A percentile compares a stretch with the other conserved stretches of the same genome.
Conservation (phyloP, 2,888 invertebrate species). For the Tenthredo scrophulariae region DNA sequence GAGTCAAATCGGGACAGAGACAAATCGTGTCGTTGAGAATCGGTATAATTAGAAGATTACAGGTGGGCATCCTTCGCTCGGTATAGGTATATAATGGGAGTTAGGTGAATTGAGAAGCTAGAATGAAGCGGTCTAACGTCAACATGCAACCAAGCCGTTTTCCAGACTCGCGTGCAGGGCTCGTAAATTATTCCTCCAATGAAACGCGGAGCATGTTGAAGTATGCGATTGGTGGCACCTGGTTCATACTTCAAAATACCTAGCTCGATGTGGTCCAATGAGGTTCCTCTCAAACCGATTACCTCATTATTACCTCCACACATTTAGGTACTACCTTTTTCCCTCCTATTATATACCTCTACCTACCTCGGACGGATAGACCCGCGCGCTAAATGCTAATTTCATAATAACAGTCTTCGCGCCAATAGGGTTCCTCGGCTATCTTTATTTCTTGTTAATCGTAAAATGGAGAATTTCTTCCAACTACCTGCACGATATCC, state of each 20-base stretch:
- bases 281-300: conserved; percentile 73
- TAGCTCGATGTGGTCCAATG: conserved; percentile 67
- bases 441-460: conserved; percentile 60
- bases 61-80: conserved; percentile 3
- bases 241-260: conserved; percentile 54
- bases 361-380: conserved; percentile 24
- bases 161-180: conserved; percentile 44
- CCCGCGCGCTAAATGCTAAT: conserved; percentile 72
- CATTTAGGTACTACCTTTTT: not conserved
- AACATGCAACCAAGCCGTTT: conserved; percentile 49
- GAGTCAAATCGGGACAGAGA: conserved; percentile 36
- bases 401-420: conserved; percentile 77
- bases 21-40: conserved; percentile 28
- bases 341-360: conserved; percentile 32
- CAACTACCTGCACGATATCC: not conserved
- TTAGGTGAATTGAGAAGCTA: conserved; percentile 3
- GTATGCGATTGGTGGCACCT: conserved; percentile 69
- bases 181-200: conserved; percentile 69
- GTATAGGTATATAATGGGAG: conserved; percentile 17
- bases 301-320: conserved; percentile 61
- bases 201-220: conserved; percentile 66
- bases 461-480: conserved; percentile 66
- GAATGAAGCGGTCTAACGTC: conserved; percentile 50
- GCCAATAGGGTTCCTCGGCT: conserved; percentile 70
- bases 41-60: conserved; percentile 38